phyloP scores from a whole-genome alignment of 2,888 invertebrate genomes.

The Cylindroiulus punctatus region DNA sequence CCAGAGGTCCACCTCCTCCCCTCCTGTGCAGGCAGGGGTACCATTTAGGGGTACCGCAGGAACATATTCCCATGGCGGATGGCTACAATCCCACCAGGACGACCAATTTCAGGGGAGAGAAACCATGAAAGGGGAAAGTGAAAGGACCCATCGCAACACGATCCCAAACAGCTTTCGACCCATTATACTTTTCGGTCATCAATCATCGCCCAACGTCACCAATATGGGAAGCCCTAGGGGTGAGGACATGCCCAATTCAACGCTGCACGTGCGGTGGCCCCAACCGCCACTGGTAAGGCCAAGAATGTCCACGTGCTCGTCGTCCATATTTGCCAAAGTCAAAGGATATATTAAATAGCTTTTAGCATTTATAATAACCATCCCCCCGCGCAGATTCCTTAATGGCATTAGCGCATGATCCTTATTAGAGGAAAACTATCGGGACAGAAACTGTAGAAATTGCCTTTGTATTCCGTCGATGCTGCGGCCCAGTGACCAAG shows the following conservation, averaged over 20 bases:
- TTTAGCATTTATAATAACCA: slow-evolving; percentile 35
- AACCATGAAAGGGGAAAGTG: slow-evolving; percentile 55
- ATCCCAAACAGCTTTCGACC: slow-evolving; percentile 57
- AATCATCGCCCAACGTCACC: slow-evolving; percentile 57
- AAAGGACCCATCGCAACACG: slow-evolving; percentile 58
- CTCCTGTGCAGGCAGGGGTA: not conserved
- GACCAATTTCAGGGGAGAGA: slow-evolving; percentile 56
- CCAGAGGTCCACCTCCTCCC: slow-evolving; percentile 39
- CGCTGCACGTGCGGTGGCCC: slow-evolving; percentile 51
- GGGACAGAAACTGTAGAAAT: not conserved
- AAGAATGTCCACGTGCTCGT: slow-evolving; percentile 49
- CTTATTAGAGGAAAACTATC: slow-evolving; percentile 20
- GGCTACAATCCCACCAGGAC: slow-evolving; percentile 48
- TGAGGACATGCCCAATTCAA: slow-evolving; percentile 51
- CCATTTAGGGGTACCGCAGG: slow-evolving; percentile 45
- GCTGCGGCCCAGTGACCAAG: not conserved
- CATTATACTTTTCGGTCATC: slow-evolving; percentile 56
- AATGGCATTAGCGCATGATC: slow-evolving; percentile 42
- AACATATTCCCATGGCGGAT: slow-evolving; percentile 50
- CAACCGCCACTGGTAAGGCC: slow-evolving; percentile 47
- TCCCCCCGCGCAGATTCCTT: not conserved
- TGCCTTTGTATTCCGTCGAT: not conserved
- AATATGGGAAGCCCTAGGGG: slow-evolving; percentile 54
- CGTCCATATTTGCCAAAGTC: not conserved
- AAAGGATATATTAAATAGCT: slow-evolving; percentile 49